phyloP scores from a whole-genome alignment of 2,113 vertebrate genomes.

The Ellobius talpinus region DNA sequence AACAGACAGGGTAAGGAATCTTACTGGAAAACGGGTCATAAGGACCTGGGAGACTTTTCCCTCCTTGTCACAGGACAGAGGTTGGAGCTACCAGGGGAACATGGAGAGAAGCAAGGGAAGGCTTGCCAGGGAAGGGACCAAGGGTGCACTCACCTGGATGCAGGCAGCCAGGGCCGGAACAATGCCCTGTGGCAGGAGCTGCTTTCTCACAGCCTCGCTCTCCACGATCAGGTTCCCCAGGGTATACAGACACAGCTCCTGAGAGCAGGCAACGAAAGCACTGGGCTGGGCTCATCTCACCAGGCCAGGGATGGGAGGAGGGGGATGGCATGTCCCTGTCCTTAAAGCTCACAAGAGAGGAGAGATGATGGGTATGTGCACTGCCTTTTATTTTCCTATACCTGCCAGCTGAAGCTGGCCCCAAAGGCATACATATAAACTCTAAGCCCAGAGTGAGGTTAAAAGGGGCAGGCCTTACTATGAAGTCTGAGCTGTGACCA shows the following conservation, averaged over 20 bases:
- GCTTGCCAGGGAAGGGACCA: not conserved
- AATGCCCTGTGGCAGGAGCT: slow-evolving; percentile 95
- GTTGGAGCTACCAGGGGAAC: not conserved
- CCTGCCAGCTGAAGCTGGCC: slow-evolving; percentile 41
- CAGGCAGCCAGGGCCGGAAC: slow-evolving; percentile 92
- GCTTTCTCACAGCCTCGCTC: slow-evolving; percentile 90
- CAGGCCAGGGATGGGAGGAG: not conserved
- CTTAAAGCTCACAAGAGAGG: not conserved
- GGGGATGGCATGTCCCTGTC: not conserved
- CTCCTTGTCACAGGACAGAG: not conserved
- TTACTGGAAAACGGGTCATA: not conserved
- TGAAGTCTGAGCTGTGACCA: slow-evolving; percentile 93
- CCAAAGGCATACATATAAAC: slow-evolving; percentile 3
- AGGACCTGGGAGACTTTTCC: slow-evolving; percentile 36
- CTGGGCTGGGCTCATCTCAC: not conserved
- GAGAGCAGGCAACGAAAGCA: slow-evolving; percentile 69
- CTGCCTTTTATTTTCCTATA: not conserved
- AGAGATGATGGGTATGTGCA: not conserved
- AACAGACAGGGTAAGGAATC: slow-evolving; percentile 77
- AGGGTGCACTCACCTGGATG: slow-evolving; percentile 90
- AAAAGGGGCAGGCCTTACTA: slow-evolving; percentile 86
- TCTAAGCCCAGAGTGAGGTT: slow-evolving; percentile 44
- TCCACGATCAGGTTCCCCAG: slow-evolving; percentile 96
- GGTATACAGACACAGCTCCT: slow-evolving; percentile 97
- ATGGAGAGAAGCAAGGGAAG: not conserved